Evolutionary conservation across 2,797 vertebrate genomes (phyloP).

Genomic region (Anguilla megastoma): DNA sequence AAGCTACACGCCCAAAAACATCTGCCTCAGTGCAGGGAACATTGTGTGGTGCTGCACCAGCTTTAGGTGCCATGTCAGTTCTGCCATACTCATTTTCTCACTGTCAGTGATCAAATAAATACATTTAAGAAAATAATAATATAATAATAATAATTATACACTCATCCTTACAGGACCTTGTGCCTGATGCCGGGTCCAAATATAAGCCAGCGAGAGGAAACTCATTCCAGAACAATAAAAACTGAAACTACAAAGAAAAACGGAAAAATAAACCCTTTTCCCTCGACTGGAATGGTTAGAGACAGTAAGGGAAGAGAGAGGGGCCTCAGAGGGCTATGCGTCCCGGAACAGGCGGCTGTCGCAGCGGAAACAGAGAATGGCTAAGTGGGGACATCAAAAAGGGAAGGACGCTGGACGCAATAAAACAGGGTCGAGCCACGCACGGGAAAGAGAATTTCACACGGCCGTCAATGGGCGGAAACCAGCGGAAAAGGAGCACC

Average conservation of each 20-base stretch:
- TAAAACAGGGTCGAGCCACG: slow-evolving; percentile 55
- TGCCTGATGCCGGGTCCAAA: not conserved
- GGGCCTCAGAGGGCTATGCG: slow-evolving; percentile 69
- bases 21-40: not conserved
- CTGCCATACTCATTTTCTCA: not conserved
- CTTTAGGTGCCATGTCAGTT: not conserved
- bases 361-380: slow-evolving; percentile 60
- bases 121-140: no score
- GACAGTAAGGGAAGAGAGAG: slow-evolving; percentile 74
- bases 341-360: slow-evolving; percentile 69
- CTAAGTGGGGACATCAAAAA: slow-evolving; percentile 65
- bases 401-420: slow-evolving; percentile 58
- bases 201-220: not conserved
- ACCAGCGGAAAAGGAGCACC: slow-evolving; percentile 29
- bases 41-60: not conserved
- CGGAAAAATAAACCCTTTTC: slow-evolving; percentile 53
- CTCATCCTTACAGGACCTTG: not conserved
- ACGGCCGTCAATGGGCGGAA: slow-evolving; percentile 48
- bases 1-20: not conserved
- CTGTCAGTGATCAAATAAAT: not conserved
- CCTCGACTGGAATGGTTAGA: slow-evolving; percentile 72
- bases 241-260: not conserved
- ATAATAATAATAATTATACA: not conserved
- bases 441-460: slow-evolving; percentile 28
- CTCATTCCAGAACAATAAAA: not conserved